These are phyloP conservation scores for Catharus fuscescens DNA, from an alignment of 2,113 vertebrate genomes.

Conservation along the genomic window DNA sequence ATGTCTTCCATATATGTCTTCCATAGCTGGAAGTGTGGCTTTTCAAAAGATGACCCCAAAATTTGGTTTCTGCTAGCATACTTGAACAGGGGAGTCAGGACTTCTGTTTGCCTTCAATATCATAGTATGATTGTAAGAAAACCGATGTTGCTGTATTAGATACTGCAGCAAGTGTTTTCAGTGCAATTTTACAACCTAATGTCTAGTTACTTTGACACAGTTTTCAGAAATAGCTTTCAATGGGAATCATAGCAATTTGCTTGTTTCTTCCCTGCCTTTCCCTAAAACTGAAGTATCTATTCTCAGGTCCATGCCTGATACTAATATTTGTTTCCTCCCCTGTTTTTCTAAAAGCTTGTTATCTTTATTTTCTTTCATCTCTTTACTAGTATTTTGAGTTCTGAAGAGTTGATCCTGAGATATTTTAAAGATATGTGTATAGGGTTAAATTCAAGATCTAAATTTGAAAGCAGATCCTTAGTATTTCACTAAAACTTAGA, in stretches of 20 bases:
- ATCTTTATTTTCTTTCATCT: background rate
- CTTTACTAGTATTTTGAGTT: background rate
- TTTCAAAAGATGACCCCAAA: background rate
- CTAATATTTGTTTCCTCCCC: background rate
- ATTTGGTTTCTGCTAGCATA: background rate
- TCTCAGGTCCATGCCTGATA: background rate
- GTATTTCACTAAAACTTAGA: background rate
- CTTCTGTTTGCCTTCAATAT: background rate
- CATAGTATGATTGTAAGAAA: background rate
- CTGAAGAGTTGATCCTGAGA: background rate
- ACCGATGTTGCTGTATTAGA: background rate
- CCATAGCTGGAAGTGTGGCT: background rate
- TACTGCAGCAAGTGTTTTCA: background rate
- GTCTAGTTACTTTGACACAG: background rate
- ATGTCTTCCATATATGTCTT: background rate
- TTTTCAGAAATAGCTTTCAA: background rate
- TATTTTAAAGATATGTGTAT: background rate
- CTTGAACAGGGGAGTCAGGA: background rate
- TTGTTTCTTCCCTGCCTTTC: background rate
- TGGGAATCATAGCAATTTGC: background rate
- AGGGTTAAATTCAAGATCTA: background rate
- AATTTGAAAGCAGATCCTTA: background rate
- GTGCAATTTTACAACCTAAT: background rate
- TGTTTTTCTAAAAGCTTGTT: background rate
- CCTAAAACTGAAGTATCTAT: background rate